Base-by-base conservation (phyloP, 2,113 vertebrate species). In the Lasiurus borealis region DNA sequence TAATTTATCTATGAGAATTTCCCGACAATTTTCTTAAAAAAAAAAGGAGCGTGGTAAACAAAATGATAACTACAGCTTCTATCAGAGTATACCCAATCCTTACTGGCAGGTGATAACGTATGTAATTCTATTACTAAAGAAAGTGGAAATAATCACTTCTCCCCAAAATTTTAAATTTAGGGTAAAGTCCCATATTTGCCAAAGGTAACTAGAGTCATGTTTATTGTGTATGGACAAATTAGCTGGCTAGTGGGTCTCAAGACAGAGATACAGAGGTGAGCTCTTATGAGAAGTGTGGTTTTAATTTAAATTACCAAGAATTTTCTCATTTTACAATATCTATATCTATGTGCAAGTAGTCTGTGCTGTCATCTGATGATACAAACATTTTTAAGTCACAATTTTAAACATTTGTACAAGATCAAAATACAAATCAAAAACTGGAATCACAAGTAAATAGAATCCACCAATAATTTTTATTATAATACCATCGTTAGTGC, bases 381-480 rank as follows among this genome's bases (percentile, higher is more conserved):
- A 50, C 12, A 66, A 23, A 54, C 9, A 68, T 46, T 21, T 94
- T 88, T 66, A 92, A 85, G 52, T 85, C 59, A 93, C 27, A 52
- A n/a, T 77, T 92, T 94, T 52, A 85, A 73, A 31, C 9, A 77
- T 4, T 54, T 75, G 64, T 85, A 23, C 18, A 68, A 25, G 89
- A 66, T 87, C 50, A 93, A 90, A 96, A 95, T 78, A 85, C 21
- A 85, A 90, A 66, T 76, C 19, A 76, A 48, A 72, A 75, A 36
- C 27, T 59, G 9, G 68, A 84, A n/a, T 57, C 23, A 48, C 46
- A 78, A 46, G 34, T 62, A 69, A 83, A 78, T 18, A 73, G 31
- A 72, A 86, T 40, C 1, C 8, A 46, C n/a, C 44, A 77, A 34
- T 50, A 34, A 40, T 76, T 97, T n/a, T 52, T 68, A 88, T 75